Evolutionary conservation across 2,888 invertebrate species (phyloP), one percentile per base, ranked within the genome.

Genomic region (Lepidocyrtinus sp.): DNA sequence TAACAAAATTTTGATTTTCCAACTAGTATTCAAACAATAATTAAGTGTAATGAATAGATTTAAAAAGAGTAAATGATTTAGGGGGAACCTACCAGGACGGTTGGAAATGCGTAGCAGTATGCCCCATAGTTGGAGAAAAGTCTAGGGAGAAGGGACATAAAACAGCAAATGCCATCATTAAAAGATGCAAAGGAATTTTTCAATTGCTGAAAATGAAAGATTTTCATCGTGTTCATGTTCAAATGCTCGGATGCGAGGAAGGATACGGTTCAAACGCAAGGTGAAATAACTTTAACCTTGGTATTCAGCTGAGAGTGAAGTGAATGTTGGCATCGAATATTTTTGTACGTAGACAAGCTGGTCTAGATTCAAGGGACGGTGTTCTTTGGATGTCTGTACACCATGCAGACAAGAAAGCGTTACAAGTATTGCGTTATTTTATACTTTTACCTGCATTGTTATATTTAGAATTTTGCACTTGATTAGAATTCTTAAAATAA

Each of bases 331-430:
- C 50, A 46, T 68, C 36, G n/a, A n/a, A 26, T 65, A 27, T 45
- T 24, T 50, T 27, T 45, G n/a, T 62, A n/a, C 69, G 15, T 55
- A 84, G 84, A 55, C 19, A 55, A 27, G 71, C 12, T 15, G 82
- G 75, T 62, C 82, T 88, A 87, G 87, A 84, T 26, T 83, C 87
- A 1, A 85, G 90, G 59, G 90, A 90, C 84, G 88, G 87, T 2
- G 89, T 89, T 5, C 67, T 90, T 73, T 90, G 90, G 90, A 84
- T 90, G 74, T 89, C 89, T 50, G 90, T 89, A 27, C 89, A 90
- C 55, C 90, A 90, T 86, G 80, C 86, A n/a, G 88, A 90, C 24
- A 89, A 89, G 83, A 88, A 88, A 81, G 90, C 90, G 1, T 86
- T 90, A 55, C 88, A 90, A 78, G 86, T 85, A 71, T 68, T 1